Conservation (phyloP, 2,797 vertebrate species). For the Graptemys geographica region DNA sequence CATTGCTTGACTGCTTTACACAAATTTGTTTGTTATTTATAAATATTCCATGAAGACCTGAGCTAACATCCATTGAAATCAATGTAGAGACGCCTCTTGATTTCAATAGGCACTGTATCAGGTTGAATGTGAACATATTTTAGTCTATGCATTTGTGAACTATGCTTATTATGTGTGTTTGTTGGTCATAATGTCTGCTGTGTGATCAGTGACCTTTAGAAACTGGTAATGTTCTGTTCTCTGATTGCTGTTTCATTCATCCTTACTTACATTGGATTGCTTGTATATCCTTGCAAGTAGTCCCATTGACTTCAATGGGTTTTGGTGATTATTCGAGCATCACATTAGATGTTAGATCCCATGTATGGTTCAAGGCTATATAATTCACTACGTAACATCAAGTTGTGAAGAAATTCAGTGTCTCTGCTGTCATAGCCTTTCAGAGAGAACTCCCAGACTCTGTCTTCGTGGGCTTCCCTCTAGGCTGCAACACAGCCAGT, state of each 20-base stretch:
- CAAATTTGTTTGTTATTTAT: background rate
- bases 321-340: conserved; percentile 67
- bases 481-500: background rate
- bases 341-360: conserved; percentile 45
- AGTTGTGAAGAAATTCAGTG: conserved; percentile 49
- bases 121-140: background rate
- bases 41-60: rapidly evolving
- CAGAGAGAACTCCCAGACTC: conserved; percentile 36
- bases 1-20: background rate
- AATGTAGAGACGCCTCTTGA: background rate
- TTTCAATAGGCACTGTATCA: rapidly evolving
- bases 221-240: rapidly evolving
- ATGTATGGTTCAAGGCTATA: conserved; percentile 56
- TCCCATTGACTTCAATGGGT: conserved; percentile 33
- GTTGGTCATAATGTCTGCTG: background rate
- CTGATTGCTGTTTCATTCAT: background rate
- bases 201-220: background rate
- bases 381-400: conserved; percentile 56
- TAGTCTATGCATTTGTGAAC: background rate
- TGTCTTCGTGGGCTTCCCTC: conserved; percentile 35
- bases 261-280: background rate
- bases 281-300: conserved; percentile 9
- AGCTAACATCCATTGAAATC: rapidly evolving
- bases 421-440: conserved; percentile 43
- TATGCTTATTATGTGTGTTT: background rate